Base-by-base conservation (phyloP, 2,888 invertebrate species). In the Rhopalosiphum nymphaeae region DNA sequence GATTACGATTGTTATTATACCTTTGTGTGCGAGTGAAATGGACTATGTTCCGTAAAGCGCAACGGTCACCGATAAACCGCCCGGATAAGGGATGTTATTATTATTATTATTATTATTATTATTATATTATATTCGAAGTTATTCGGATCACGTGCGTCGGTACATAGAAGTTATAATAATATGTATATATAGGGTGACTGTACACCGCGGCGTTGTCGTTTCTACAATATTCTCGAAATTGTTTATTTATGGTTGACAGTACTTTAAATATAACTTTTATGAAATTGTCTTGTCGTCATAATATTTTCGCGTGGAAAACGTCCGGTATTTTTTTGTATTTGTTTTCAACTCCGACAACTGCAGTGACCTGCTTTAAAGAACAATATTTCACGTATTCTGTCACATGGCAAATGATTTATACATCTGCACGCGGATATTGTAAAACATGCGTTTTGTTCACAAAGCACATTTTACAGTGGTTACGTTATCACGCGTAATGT, bases 101-200 rank as follows among this genome's bases (percentile, higher is more conserved):
- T 87, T 46, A 46, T 46, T 61, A n/a, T 92, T 92, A 61, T 87
- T 61, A 86, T 61, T 87, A 86, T 61, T 87, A 57, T 84, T 92
- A 56, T 92, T 85, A 42, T 87, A 87, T 67, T 78, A 67, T 53
- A 78, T 49, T 42, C 21, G 84, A 16, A 42, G 84, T 91, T 67
- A 93, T 93, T 93, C 93, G 78, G 78, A 89, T 93, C 93, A 93
- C 93, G 93, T 84, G 16, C 53, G 56, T 49, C n/a, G 86, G 57
- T 44, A 49, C 87, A n/a, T 61, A 57, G n/a, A 44, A 86, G 86
- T 61, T 92, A n/a, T 91, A 89, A 36, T 89, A 49, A 13, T 78
- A 78, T 67, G 49, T 42, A 87, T 87, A n/a, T 87, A 92, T 46
- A 84, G 53, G 53, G 49, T 78, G 78, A 36, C 91, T 91, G 78